phyloP scores from a whole-genome alignment of 2,797 vertebrate genomes.

The Furcifer pardalis region DNA sequence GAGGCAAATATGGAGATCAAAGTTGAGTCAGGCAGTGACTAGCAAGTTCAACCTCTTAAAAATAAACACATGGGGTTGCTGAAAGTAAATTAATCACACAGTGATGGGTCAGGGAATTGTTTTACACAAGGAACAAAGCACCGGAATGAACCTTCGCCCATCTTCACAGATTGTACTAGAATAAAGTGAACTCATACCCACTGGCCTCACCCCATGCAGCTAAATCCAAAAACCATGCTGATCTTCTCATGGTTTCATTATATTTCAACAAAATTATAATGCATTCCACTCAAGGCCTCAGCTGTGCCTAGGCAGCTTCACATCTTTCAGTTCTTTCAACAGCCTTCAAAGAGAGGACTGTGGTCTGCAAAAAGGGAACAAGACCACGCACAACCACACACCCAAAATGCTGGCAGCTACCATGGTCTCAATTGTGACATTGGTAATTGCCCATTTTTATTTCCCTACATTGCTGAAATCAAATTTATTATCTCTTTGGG shows the following conservation, averaged over 20 bases:
- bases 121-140: not conserved
- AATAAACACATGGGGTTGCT: not conserved
- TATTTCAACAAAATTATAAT: no score
- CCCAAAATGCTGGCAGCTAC: not conserved
- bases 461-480: not conserved
- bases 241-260: not conserved
- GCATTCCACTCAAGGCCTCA: no score
- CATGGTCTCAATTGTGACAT: not conserved
- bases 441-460: not conserved
- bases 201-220: not conserved
- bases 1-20: not conserved
- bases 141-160: no score
- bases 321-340: no score
- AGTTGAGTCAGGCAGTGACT: not conserved
- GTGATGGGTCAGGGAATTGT: not conserved
- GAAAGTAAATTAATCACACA: not conserved
- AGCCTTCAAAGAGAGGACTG: no score
- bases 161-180: not conserved
- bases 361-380: no score
- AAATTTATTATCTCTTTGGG: conserved; percentile 11
- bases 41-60: not conserved
- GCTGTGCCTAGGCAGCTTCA: no score
- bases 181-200: not conserved
- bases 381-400: not conserved
- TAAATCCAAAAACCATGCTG: not conserved